Percentiles rank a stretch among this genome's conserved stretches.
These are phyloP conservation scores for Falco naumanni DNA, from an alignment of 2,797 vertebrate genomes.

Conservation along the genomic window DNA sequence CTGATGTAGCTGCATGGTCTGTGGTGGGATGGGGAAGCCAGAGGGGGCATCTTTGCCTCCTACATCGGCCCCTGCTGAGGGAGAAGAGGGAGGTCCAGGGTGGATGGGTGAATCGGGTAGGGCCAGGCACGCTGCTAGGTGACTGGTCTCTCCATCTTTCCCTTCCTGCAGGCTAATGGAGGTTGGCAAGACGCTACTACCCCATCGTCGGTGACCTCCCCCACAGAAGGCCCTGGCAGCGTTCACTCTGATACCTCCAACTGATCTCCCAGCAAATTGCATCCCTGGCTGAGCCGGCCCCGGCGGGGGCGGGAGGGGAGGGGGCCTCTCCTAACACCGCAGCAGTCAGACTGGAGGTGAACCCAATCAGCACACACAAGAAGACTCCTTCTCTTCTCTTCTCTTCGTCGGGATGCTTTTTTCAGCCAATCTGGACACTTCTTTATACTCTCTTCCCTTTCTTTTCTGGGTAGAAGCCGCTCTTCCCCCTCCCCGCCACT, in stretches of 20 bases:
- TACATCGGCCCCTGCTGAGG: accelerated
- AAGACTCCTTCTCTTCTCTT: slow-evolving; percentile 80
- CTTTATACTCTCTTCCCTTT: slow-evolving; percentile 83
- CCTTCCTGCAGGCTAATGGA: slow-evolving; percentile 88
- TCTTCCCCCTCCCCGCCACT: slow-evolving; percentile 66
- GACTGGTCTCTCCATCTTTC: slow-evolving; percentile 56
- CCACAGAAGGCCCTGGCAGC: slow-evolving; percentile 99
- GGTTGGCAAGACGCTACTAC: slow-evolving; percentile 98
- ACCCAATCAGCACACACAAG: slow-evolving; percentile 79
- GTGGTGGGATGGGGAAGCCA: not conserved
- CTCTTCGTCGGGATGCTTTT: slow-evolving; percentile 80
- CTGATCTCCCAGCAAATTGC: slow-evolving; percentile 88
- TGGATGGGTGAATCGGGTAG: not conserved
- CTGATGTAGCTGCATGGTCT: not conserved
- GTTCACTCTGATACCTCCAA: slow-evolving; percentile 99
- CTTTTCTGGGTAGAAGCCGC: slow-evolving; percentile 83
- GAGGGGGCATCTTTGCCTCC: not conserved
- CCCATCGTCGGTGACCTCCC: slow-evolving; percentile 98
- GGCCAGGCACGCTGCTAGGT: accelerated
- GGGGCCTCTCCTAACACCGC: slow-evolving; percentile 75
- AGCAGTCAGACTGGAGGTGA: slow-evolving; percentile 81
- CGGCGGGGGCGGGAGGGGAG: slow-evolving; percentile 76
- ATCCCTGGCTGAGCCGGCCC: slow-evolving; percentile 77
- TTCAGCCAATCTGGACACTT: slow-evolving; percentile 83
- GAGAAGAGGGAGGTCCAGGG: not conserved